Base-by-base conservation (phyloP, 1,140 invertebrate genomes). In the Caerostris extrusa region DNA sequence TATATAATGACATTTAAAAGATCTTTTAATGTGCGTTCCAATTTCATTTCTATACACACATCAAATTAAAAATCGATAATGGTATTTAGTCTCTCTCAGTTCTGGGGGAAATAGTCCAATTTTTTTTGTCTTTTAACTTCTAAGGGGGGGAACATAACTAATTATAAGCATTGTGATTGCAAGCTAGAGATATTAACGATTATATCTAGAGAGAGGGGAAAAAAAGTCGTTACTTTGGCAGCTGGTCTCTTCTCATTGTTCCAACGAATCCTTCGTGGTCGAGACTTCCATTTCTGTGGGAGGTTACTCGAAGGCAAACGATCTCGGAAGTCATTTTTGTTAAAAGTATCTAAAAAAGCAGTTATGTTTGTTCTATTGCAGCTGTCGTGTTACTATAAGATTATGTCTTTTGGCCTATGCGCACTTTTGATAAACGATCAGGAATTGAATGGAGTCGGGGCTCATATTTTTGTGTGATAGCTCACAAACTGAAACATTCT, bases 241-340 rank as follows among this genome's bases (percentile, higher is more conserved):
- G 34, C 8, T 77, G 34, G 10, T 50, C 12, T 50, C 17, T 77
- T 53, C 7, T 69, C 71, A 77, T 77, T 50, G 71, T 77, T 34
- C 71, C 14, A 77, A 77, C 71, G 71, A 34, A 77, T 77, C 34
- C 53, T 77, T 50, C 71, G 69, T 77, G 71, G 71, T 77, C 10
- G 4, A 77, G 34, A 64, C 12, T 64, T 17, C 17, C 61, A 64
- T 64, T 64, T 64, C 61, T 64, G 12, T 50, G 53, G 50, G 71
- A 77, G 71, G 71, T 77, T 53, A 77, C 50, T 77, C 6, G 71
- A 8, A 77, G 71, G 10, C 71, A 77, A 53, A 77, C 34, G 53
- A 77, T 77, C 53, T 50, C 53, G 8, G 34, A 4, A 50, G 53
- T 77, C 34, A 77, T 77, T 77, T 77, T 77, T 77, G 71, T 77